Evolutionary conservation across 2,113 vertebrate species (phyloP).

Genomic region (Herpetotheres cachinnans): DNA sequence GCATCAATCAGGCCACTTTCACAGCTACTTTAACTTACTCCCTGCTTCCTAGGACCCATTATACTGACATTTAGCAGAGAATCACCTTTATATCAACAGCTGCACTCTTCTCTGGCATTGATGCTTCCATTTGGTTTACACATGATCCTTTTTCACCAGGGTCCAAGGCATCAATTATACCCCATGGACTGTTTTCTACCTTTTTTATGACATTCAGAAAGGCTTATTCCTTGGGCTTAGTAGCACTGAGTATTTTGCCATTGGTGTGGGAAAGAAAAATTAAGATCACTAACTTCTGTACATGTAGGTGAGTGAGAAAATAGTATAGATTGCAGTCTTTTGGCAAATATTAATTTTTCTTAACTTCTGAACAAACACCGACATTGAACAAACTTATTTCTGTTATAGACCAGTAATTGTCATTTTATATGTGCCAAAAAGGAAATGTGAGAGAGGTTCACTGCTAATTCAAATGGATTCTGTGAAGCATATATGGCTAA

Average conservation of each 20-base stretch:
- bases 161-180: not conserved
- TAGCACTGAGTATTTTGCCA: not conserved
- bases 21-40: not conserved
- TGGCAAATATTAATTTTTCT: not conserved
- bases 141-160: not conserved
- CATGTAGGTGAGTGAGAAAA: not conserved
- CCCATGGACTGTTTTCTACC: not conserved
- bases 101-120: not conserved
- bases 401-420: not conserved
- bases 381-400: not conserved
- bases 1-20: not conserved
- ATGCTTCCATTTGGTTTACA: not conserved
- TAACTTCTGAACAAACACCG: not conserved
- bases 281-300: not conserved
- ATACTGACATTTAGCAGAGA: not conserved
- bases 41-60: not conserved
- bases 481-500: not conserved
- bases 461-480: not conserved
- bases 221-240: not conserved
- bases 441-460: not conserved
- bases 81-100: not conserved
- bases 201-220: not conserved
- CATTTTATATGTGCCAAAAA: not conserved
- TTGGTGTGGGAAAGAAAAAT: not conserved
- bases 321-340: not conserved